Evolutionary conservation across 1,140 invertebrate species (phyloP), one percentile per base, ranked within the genome.

Genomic region (Cotesia chilonis): DNA sequence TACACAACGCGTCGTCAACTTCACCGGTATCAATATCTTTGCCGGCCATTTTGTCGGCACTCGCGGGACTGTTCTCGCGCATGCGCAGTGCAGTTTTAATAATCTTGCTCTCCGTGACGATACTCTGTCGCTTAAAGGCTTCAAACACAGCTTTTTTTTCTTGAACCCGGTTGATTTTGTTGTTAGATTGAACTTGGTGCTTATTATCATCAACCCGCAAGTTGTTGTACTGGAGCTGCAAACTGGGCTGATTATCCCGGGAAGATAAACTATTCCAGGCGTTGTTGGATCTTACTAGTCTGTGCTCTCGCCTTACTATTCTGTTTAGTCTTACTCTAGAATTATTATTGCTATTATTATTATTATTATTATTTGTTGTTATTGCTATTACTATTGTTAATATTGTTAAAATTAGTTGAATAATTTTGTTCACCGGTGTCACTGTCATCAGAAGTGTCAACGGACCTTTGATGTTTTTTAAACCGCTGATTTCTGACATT

Each of bases 401-500:
- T 90, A 38, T 89, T 89, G 87, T 5, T 89, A 86, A 81, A 86
- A 78, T 87, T 83, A 74, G 87, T 82, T 81, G 85, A 28, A 83
- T 84, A 85, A 84, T 71, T 86, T 68, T 81, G 83, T 79, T 70
- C 76, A 54, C 74, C 84, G 71, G 74, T 78, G 20, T 85, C 89
- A 82, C 81, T 87, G 66, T 83, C 85, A 81, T 87, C 84, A 10
- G 86, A 85, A 0, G 83, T 84, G 20, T 87, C 83, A 0, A 79
- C 75, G 0, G 81, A 74, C 12, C 38, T 5, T 14, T 77, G 78
- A 17, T 77, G 77, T 10, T 83, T 84, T 28, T 88, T 89, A 51
- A 88, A 83, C 63, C 89, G 82, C 68, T 90, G 88, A 74, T 90
- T 88, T 63, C 90, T 84, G 61, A 89, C 85, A 68, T 89, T 84